Percentiles rank a stretch among this genome's conserved stretches.
These are phyloP conservation scores for Tethea ocularis DNA, from an alignment of 2,888 invertebrate species.

Conservation along the genomic window DNA sequence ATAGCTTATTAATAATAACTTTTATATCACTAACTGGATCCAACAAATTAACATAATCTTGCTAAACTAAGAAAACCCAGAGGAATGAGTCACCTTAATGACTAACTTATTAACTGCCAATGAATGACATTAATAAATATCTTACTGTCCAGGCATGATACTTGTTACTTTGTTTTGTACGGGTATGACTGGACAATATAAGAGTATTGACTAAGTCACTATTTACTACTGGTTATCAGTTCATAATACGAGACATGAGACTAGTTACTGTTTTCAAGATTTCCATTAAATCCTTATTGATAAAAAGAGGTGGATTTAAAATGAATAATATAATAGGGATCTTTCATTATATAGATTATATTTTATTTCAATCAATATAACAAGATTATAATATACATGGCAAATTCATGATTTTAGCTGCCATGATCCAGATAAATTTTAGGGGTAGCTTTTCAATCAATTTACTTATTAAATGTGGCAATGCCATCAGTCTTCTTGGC, in stretches of 20 bases:
- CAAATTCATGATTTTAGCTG: no score
- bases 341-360: no score
- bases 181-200: not conserved
- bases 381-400: no score
- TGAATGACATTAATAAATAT: not conserved
- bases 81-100: not conserved
- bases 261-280: no score
- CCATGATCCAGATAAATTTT: no score
- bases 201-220: not conserved
- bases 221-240: not conserved
- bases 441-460: no score
- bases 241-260: not conserved
- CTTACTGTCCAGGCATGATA: not conserved
- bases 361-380: no score
- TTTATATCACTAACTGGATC: not conserved
- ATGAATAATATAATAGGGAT: no score
- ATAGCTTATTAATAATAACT: not conserved
- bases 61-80: not conserved
- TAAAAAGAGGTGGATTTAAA: no score
- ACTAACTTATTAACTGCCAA: not conserved
- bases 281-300: no score
- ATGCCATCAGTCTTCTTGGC: no score
- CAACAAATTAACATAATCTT: not conserved
- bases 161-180: not conserved
- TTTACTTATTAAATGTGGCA: no score